Conservation (phyloP, 1,140 invertebrate species). For the Dryas iulia region DNA sequence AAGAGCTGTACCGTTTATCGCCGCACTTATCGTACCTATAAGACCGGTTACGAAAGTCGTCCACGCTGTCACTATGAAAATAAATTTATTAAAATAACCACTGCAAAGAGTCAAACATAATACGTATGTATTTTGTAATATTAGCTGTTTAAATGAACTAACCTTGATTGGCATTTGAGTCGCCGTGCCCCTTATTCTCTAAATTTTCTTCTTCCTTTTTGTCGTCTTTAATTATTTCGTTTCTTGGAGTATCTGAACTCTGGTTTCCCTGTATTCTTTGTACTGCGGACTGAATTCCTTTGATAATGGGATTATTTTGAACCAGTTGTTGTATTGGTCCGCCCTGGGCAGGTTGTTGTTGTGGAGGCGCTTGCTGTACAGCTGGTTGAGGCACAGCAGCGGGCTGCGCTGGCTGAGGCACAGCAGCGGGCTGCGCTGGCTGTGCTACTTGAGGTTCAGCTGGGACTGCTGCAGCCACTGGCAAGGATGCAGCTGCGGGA, state of each 20-base stretch:
- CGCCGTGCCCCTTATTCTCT: conserved; percentile 12
- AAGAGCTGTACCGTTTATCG: conserved; percentile 54
- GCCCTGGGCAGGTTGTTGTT: background rate
- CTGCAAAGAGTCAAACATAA: background rate
- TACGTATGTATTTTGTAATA: background rate
- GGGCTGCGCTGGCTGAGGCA: conserved; percentile 3
- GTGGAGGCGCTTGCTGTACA: background rate
- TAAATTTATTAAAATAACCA: conserved; percentile 3
- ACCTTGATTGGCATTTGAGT: conserved; percentile 22
- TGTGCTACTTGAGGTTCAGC: conserved; percentile 1
- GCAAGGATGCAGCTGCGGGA: background rate
- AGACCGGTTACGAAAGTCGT: conserved; percentile 58
- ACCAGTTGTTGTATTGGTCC: conserved; percentile 60
- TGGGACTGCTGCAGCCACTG: conserved; percentile 10
- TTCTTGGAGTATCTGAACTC: conserved; percentile 47
- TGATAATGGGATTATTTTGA: conserved; percentile 59
- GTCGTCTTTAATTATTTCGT: conserved; percentile 30
- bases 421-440: conserved; percentile 16
- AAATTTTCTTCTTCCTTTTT: conserved; percentile 24
- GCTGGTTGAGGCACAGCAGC: background rate
- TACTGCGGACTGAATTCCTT: conserved; percentile 52
- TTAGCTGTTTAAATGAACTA: background rate
- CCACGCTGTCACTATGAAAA: conserved; percentile 56
- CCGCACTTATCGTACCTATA: conserved; percentile 60
- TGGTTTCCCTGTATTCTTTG: conserved; percentile 51